These are phyloP conservation scores for Lutraria rhynchaena DNA, from an alignment of 1,140 invertebrate genomes.

Conservation along the genomic window DNA sequence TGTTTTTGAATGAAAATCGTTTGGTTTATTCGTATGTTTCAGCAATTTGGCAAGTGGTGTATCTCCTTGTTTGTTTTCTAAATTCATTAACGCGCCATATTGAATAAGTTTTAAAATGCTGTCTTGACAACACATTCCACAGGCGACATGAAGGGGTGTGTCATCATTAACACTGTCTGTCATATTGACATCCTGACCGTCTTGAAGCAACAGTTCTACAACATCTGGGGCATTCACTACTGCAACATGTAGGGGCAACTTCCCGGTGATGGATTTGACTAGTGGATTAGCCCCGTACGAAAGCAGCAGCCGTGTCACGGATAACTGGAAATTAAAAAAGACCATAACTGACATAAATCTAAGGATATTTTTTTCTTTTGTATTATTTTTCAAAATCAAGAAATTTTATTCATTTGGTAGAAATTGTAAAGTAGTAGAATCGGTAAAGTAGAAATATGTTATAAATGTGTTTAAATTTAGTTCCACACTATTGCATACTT, in stretches of 20 bases:
- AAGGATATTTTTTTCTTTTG: neutral
- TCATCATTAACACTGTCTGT: constrained; percentile 62
- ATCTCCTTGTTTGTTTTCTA: constrained; percentile 62
- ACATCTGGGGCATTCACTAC: constrained; percentile 57
- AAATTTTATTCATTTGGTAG: too few relatives aligned
- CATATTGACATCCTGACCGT: constrained; percentile 68
- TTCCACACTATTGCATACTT: too few relatives aligned
- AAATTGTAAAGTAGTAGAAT: too few relatives aligned
- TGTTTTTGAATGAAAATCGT: constrained; percentile 66
- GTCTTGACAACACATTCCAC: constrained; percentile 57
- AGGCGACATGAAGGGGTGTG: constrained; percentile 71
- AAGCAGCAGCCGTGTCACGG: constrained; percentile 46
- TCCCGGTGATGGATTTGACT: constrained; percentile 46
- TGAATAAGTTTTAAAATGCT: constrained; percentile 61
- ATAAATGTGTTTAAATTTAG: too few relatives aligned
- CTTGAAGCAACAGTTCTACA: constrained; percentile 49
- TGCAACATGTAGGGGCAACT: constrained; percentile 64
- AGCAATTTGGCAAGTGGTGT: constrained; percentile 70
- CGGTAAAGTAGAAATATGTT: too few relatives aligned
- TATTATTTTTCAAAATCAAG: too few relatives aligned
- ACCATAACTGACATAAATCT: neutral
- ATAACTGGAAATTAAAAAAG: constrained; percentile 33
- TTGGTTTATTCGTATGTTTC: constrained; percentile 57
- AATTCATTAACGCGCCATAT: constrained; percentile 66
- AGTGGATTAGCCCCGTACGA: constrained; percentile 50